Base-by-base conservation (phyloP, 2,888 invertebrate species). In the Drosophila dives region DNA sequence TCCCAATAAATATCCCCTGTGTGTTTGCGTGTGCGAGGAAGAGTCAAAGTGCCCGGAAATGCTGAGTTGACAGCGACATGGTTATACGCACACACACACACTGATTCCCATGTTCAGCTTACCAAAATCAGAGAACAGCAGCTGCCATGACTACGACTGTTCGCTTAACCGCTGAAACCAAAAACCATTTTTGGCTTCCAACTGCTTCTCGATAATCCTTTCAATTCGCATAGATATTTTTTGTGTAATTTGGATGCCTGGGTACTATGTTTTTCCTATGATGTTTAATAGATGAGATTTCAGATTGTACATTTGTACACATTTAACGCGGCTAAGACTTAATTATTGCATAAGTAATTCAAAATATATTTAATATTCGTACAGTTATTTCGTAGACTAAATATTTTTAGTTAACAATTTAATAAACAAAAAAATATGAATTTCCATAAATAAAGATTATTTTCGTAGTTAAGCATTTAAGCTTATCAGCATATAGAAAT, bases 171-270 rank as follows among this genome's bases (percentile, higher is more conserved):
- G 53, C 80, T 76, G 61, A 65, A 72, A 65, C 72, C 78, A 56
- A 62, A 78, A 78, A 76, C 53, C 72, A 80, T 78, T 77, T 77
- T 61, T 40, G 78, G 65, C 63, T 68, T 59, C 60, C 51, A 51
- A 33, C 51, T 67, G 63, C 71, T 48, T 49, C 55, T 70, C 75
- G 72, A 75, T 90, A 90, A 90, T 86, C 86, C 89, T 74, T 80
- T 77, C 80, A 72, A 83, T 85, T 86, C 75, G 73, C 73, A 80
- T 75, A 75, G 70, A 83, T 62, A 76, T 51, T 66, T 77, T 55
- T 56, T 36, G 4, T 26, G 20, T 36, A 32, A 10, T n/a, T 33
- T 54, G 15, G 3, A 36, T 33, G 10, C 11, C 2, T 2, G 26
- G 20, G 45, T 58, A 3, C 61, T 56, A 62, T 56, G 58, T 40